Conservation (phyloP, 2,113 vertebrate genomes). For the Microtus montanus region DNA sequence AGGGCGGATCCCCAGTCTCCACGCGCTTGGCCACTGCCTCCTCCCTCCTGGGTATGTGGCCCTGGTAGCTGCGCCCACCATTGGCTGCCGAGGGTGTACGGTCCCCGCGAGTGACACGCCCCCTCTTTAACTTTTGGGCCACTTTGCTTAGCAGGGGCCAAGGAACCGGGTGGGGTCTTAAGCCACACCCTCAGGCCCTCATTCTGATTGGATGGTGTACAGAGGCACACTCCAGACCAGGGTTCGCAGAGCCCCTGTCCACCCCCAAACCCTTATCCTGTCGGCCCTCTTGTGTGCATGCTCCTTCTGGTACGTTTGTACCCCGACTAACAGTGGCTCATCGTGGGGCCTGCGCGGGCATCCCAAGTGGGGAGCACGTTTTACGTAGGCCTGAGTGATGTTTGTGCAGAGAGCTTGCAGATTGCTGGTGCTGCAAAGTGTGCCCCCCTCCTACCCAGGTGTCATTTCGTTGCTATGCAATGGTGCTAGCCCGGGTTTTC, state of each 20-base stretch:
- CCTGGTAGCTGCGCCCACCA: neutral
- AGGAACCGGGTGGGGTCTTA: fast-evolving
- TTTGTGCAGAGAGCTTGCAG: neutral
- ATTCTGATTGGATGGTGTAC: neutral
- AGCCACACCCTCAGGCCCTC: neutral
- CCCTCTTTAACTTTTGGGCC: neutral
- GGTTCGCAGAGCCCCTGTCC: neutral
- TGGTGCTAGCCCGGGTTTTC: neutral
- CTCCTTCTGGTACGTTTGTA: neutral
- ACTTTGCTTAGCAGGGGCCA: fast-evolving
- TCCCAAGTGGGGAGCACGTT: neutral
- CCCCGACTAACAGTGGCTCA: neutral
- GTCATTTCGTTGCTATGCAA: fast-evolving
- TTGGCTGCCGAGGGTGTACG: neutral
- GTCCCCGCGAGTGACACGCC: fast-evolving
- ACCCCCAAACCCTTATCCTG: neutral
- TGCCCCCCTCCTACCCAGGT: fast-evolving
- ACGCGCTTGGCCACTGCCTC: neutral
- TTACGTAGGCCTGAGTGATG: fast-evolving
- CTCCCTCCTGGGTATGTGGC: neutral
- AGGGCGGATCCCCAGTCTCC: neutral
- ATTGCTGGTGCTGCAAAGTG: fast-evolving
- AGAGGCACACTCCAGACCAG: neutral
- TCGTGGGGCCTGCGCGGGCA: fast-evolving
- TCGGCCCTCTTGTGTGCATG: neutral